These are phyloP conservation scores for Cryptoprocta ferox DNA, from an alignment of 2,797 vertebrate genomes.

Conservation along the genomic window DNA sequence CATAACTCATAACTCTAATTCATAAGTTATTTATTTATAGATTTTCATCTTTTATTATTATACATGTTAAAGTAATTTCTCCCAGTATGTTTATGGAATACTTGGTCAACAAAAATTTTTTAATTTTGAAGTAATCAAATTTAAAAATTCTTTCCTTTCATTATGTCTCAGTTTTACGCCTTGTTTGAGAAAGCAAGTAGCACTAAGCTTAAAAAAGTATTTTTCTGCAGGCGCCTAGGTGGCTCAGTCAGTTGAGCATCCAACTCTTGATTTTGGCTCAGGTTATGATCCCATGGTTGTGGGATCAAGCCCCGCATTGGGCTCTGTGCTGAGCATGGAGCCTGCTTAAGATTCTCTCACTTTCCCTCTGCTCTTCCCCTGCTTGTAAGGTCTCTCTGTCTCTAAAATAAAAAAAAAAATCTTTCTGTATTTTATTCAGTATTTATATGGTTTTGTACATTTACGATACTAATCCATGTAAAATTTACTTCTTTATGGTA, in stretches of 20 bases:
- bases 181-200: neutral
- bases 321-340: too few relatives aligned
- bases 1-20: neutral
- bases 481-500: neutral
- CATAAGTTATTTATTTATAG: neutral
- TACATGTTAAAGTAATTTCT: neutral
- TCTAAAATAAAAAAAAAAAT: too few relatives aligned
- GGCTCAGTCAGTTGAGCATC: too few relatives aligned
- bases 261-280: too few relatives aligned
- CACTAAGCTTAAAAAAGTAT: neutral
- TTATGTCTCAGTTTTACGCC: neutral
- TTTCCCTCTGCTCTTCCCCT: too few relatives aligned
- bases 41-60: neutral
- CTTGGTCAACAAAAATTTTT: neutral
- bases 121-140: neutral
- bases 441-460: neutral
- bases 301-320: too few relatives aligned
- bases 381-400: too few relatives aligned
- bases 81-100: neutral
- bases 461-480: neutral
- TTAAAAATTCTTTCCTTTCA: constrained; percentile 24
- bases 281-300: too few relatives aligned
- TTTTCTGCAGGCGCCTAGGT: neutral
- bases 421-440: neutral
- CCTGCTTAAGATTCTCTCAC: too few relatives aligned